Evolutionary conservation across 2,113 vertebrate genomes (phyloP), one percentile per base, ranked within the genome.

Genomic region (Cyanoramphus novaezelandiae): DNA sequence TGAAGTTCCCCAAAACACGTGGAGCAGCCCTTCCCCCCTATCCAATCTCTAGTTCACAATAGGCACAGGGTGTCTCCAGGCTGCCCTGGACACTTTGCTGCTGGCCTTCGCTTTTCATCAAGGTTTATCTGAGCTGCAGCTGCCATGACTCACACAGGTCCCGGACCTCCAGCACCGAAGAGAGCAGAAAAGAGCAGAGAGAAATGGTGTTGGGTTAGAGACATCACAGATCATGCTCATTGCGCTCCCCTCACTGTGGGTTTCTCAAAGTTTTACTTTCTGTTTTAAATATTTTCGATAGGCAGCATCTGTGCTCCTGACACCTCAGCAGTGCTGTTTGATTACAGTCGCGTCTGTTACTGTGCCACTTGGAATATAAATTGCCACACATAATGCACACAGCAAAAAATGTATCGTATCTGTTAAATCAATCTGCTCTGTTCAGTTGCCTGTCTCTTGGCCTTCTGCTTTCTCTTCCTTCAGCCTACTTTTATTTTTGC

Each of bases 241-340:
- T 68, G 35, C 0, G 1, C 69, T 88, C 72, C 39, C 55, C 33
- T 35, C 62, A 4, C 23, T 25, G 63, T 2, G 19, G 47, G 16
- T 64, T 93, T 94, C 46, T 89, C 41, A 31, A 49, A 92, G 88
- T 94, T 96, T 91, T 95, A 76, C 92, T 96, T 95, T 88, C 90
- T 72, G 65, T 88, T 96, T 92, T 65, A 83, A 77, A 37, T 78
- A 24, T 93, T 96, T 96, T 55, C 16, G 29, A 78, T 75, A 92
- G 92, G 90, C 88, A 90, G 90, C 95, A 82, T 88, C 85, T 96
- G 92, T 44, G 82, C 81, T 93, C 92, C 86, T 64, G 86, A 90
- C 92, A 84, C 79, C 79, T 88, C 88, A 25, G 79, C 79, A 31
- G 76, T 23, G 76, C 76, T 90, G 93, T 96, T 92, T 95, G 90